phyloP scores from a whole-genome alignment of 2,888 invertebrate species.

The Calameuta filiformis region DNA sequence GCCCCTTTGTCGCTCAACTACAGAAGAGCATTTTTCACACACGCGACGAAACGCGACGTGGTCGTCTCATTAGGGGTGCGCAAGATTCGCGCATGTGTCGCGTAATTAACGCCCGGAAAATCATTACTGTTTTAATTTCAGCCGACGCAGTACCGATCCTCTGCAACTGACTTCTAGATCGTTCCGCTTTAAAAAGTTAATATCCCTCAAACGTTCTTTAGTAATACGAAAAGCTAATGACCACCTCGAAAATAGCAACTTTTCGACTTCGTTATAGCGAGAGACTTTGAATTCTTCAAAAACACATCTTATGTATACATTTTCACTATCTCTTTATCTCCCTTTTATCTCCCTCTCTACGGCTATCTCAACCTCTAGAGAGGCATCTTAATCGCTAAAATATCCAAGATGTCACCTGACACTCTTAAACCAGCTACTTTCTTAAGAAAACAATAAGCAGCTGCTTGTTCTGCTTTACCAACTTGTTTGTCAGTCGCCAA shows the following conservation, averaged over 20 bases:
- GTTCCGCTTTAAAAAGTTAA: neutral
- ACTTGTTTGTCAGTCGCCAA: neutral
- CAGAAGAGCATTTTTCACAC: slow-evolving; percentile 20
- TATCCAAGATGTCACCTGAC: neutral
- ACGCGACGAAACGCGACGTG: slow-evolving; percentile 3
- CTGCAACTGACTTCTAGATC: neutral
- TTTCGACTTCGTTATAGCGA: neutral
- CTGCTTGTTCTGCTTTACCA: neutral
- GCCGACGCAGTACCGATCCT: slow-evolving; percentile 1
- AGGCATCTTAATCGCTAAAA: neutral
- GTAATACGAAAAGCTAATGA: neutral
- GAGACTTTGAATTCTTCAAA: neutral
- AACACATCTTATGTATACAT: neutral
- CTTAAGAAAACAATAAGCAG: neutral
- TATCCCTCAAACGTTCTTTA: neutral
- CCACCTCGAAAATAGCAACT: neutral
- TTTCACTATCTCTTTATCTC: neutral
- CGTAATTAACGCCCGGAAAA: slow-evolving; percentile 37
- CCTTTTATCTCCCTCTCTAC: neutral
- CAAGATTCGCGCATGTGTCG: slow-evolving; percentile 26
- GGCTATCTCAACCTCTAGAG: neutral
- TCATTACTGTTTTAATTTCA: slow-evolving; percentile 34
- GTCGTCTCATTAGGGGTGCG: slow-evolving; percentile 28
- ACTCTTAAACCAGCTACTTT: neutral
- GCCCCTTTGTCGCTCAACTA: slow-evolving; percentile 1